Percentiles rank a stretch among this genome's conserved stretches.
phyloP scores from a whole-genome alignment of 2,113 vertebrate genomes.

The Alexandromys fortis region DNA sequence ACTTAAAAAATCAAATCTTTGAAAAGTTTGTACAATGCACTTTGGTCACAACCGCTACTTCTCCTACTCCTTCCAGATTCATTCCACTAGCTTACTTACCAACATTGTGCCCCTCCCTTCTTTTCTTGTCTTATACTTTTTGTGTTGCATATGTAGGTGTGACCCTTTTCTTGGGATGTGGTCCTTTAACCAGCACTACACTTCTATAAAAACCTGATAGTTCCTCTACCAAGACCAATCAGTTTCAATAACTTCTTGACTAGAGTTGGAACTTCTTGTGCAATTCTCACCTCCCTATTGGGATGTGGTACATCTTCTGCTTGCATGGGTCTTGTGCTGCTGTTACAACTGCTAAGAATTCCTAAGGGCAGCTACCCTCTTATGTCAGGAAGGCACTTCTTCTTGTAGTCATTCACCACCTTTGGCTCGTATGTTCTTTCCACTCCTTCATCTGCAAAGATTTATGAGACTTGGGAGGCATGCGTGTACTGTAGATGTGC shows the following conservation, averaged over 20 bases:
- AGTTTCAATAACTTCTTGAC: not conserved
- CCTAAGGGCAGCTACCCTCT: not conserved
- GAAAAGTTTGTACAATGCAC: not conserved
- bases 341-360: not conserved
- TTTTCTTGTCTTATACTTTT: not conserved
- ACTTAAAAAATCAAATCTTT: not conserved
- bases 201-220: not conserved
- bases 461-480: not conserved
- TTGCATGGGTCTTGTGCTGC: too few relatives aligned
- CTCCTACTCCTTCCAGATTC: too few relatives aligned
- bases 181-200: too few relatives aligned
- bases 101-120: too few relatives aligned
- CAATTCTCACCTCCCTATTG: not conserved
- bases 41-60: too few relatives aligned
- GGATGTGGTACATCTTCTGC: too few relatives aligned
- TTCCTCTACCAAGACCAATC: not conserved
- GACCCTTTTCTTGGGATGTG: not conserved
- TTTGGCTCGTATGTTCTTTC: not conserved
- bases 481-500: not conserved
- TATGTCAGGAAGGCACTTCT: not conserved
- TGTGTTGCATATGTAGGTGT: not conserved
- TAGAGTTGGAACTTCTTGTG: not conserved
- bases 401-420: not conserved
- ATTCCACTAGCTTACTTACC: not conserved
- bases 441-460: not conserved